Base-by-base conservation (phyloP, 2,113 vertebrate species). In the Sterrhoptilus dennistouni region DNA sequence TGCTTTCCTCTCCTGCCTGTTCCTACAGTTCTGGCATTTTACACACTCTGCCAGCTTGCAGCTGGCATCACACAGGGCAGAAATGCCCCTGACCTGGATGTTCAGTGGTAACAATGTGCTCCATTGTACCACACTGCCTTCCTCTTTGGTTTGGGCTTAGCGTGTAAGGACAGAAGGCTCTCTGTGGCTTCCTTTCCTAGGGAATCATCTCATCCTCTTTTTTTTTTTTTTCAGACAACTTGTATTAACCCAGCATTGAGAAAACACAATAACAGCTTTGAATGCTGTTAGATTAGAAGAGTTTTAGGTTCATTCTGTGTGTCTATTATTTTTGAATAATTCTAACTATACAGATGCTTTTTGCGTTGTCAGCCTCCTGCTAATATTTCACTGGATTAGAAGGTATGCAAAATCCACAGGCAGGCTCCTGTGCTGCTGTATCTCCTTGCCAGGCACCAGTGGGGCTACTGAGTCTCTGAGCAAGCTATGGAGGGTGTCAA, bases 251-350 rank as follows among this genome's bases (percentile, higher is more conserved):
- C 18, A 33, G n/a, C 57, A 20, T 3, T 57, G 53, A 47, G 52
- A 71, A 60, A 53, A 29, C 14, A 47, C 35, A 33, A 3, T 57
- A 42, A 1, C 17, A 59, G 10, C 35, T 22, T 81, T 6, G 33
- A 40, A n/a, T 0, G 1, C 33, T 63, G 18, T 35, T 38, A 29
- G 5, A 57, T 29, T 13, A 1, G 1, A 9, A 3, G 33, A 50
- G 5, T 16, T 83, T 52, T n/a, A n/a, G 23, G 27, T 75, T 93
- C 5, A 5, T 17, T n/a, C 0, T 36, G 33, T 63, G 6, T 64
- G 11, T 36, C 18, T 68, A 9, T 63, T 56, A 38, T 10, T 72
- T 72, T 74, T 70, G 20, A 47, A 4, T 5, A 1, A 66, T 89
- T 91, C 8, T 42, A 35, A 17, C 28, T 63, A 3, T 20, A 10